These are phyloP conservation scores for Turritopsis dohrnii DNA, from an alignment of 30 jellyfish, hydroid and myxozoan genomes.

Conservation along the genomic window DNA sequence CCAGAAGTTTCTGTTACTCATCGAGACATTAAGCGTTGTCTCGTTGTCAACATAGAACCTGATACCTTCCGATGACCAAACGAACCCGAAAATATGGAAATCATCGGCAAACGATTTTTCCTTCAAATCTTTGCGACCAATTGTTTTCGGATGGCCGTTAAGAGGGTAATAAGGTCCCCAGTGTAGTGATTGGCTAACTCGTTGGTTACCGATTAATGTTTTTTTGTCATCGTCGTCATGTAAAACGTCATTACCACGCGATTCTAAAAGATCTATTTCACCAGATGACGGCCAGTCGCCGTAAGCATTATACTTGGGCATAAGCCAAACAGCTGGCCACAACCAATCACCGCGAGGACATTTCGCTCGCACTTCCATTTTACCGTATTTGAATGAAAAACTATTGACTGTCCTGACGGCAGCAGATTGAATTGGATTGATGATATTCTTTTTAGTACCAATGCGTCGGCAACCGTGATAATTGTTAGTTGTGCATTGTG, in stretches of 20 bases:
- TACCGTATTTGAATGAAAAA: conserved; percentile 71
- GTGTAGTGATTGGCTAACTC: conserved; percentile 47
- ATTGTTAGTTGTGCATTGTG: conserved; percentile 61
- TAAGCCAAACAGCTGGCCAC: conserved; percentile 80
- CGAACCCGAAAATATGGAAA: conserved; percentile 45
- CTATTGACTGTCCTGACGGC: conserved; percentile 42
- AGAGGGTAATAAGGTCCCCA: conserved; percentile 73
- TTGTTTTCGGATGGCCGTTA: conserved; percentile 48
- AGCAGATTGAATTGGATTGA: conserved; percentile 76
- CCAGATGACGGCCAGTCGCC: conserved; percentile 96
- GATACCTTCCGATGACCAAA: conserved; percentile 47
- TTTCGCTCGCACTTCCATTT: conserved; percentile 59
- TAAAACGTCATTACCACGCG: conserved; percentile 61
- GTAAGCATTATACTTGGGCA: conserved; percentile 60
- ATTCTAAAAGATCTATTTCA: conserved; percentile 62
- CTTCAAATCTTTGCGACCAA: conserved; percentile 33
- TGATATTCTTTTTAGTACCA: conserved; percentile 37
- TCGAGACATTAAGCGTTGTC: conserved; percentile 51
- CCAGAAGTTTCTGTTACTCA: conserved; percentile 63
- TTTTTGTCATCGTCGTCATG: conserved; percentile 1
- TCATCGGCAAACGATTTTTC: conserved; percentile 61
- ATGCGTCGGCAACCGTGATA: conserved; percentile 58
- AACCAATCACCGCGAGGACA: conserved; percentile 83
- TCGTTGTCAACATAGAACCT: conserved; percentile 51
- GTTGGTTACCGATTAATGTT: conserved; percentile 51